phyloP scores from a whole-genome alignment of 1,140 invertebrate species.

The Solenopsis fugax region DNA sequence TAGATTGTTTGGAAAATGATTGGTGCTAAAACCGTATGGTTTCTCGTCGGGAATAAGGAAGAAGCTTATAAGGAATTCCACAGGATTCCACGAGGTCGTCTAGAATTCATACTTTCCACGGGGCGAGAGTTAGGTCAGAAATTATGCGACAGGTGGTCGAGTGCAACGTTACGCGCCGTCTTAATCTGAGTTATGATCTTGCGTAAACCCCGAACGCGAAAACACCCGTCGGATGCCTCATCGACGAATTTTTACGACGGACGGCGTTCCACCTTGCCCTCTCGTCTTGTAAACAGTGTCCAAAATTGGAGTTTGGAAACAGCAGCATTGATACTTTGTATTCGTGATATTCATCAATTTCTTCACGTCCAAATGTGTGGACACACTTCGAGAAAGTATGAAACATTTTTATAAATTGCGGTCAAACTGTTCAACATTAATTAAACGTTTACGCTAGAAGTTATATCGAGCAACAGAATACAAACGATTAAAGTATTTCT shows the following conservation, averaged over 20 bases:
- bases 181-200: constrained; percentile 75
- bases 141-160: constrained; percentile 76
- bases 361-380: neutral
- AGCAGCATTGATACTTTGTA: constrained; percentile 9
- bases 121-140: constrained; percentile 62
- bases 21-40: neutral
- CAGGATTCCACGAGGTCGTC: neutral
- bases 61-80: constrained; percentile 6
- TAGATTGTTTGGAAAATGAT: neutral
- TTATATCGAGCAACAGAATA: neutral
- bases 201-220: constrained; percentile 49
- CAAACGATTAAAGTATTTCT: neutral
- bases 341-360: constrained; percentile 6
- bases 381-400: neutral
- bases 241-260: constrained; percentile 61
- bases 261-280: neutral
- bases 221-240: constrained; percentile 9
- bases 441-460: neutral
- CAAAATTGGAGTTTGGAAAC: constrained; percentile 34
- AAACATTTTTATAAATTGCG: neutral
- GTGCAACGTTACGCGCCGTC: constrained; percentile 62
- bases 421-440: neutral
- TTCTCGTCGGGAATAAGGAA: constrained; percentile 32
- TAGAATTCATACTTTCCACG: constrained; percentile 41
- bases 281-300: neutral